Evolutionary conservation across 2,888 invertebrate genomes (phyloP).

Genomic region (Amorpha juglandis): DNA sequence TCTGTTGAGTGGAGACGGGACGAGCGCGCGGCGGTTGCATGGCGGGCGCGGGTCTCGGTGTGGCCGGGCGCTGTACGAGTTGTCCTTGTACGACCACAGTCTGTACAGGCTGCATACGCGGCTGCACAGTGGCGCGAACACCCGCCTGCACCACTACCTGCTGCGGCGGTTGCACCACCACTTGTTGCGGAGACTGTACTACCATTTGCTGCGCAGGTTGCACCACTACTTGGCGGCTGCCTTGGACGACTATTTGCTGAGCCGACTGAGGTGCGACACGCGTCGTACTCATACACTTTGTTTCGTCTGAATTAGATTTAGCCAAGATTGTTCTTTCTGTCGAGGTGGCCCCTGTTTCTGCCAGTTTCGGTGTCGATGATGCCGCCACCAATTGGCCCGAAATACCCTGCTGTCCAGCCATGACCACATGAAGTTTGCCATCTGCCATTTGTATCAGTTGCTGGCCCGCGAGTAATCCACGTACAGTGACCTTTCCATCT

Average conservation of each 20-base stretch:
- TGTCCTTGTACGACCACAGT: slow-evolving; percentile 66
- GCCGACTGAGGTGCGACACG: slow-evolving; percentile 39
- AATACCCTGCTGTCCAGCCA: slow-evolving; percentile 85
- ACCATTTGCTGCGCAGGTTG: slow-evolving; percentile 56
- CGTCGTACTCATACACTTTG: slow-evolving; percentile 36
- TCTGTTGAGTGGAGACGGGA: slow-evolving; percentile 84
- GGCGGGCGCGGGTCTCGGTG: slow-evolving; percentile 45
- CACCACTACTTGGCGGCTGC: slow-evolving; percentile 66
- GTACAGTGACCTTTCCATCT: slow-evolving; percentile 95
- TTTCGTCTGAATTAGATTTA: slow-evolving; percentile 36
- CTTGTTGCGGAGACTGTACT: slow-evolving; percentile 55
- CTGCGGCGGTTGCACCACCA: slow-evolving; percentile 57
- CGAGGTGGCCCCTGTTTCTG: slow-evolving; percentile 41
- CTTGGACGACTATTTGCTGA: slow-evolving; percentile 60
- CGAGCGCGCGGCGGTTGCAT: slow-evolving; percentile 58
- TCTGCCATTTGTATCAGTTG: slow-evolving; percentile 97
- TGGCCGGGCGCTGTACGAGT: slow-evolving; percentile 50
- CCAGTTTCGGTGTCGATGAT: slow-evolving; percentile 52
- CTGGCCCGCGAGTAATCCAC: slow-evolving; percentile 95
- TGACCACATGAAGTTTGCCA: slow-evolving; percentile 94
- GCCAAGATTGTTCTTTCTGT: slow-evolving; percentile 32
- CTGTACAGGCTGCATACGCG: slow-evolving; percentile 64
- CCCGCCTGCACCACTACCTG: slow-evolving; percentile 56
- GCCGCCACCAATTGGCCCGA: slow-evolving; percentile 74
- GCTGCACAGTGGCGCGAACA: slow-evolving; percentile 53